Conservation (phyloP, 2,113 vertebrate species). For the Campylomormyrus tamandua region DNA sequence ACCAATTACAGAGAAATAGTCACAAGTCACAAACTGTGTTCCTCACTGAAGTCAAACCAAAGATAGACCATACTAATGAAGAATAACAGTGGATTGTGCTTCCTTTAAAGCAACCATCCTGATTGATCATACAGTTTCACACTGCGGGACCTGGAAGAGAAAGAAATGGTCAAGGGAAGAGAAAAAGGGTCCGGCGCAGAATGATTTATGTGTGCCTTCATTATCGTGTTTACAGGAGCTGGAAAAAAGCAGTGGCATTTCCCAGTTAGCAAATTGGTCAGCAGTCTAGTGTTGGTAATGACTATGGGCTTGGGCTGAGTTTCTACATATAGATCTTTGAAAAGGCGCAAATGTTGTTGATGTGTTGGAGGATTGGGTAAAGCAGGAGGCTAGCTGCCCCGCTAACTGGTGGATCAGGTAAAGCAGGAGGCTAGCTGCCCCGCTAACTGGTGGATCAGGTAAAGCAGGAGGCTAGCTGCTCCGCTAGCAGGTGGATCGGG, state of each 20-base stretch:
- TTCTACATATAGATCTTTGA: neutral
- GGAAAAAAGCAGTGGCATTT: neutral
- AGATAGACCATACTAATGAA: neutral
- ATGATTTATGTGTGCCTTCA: neutral
- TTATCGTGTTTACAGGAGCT: neutral
- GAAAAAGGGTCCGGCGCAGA: neutral
- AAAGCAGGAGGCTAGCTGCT: neutral
- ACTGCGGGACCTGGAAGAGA: neutral
- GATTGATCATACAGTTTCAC: neutral
- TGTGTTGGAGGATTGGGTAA: neutral
- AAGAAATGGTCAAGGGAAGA: neutral
- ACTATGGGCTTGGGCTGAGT: neutral
- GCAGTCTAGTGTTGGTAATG: neutral
- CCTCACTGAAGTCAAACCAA: neutral
- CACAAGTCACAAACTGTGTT: neutral
- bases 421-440: neutral
- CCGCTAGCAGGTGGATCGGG: fast-evolving
- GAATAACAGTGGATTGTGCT: neutral
- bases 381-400: neutral
- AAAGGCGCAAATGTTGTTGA: neutral
- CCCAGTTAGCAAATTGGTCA: neutral
- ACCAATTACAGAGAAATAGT: neutral
- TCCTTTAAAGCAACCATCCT: neutral
- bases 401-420: fast-evolving
- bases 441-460: fast-evolving